A percentile compares a stretch with the other conserved stretches of the same genome.
phyloP scores from a whole-genome alignment of 1,140 invertebrate species.

The Ladona fulva region DNA sequence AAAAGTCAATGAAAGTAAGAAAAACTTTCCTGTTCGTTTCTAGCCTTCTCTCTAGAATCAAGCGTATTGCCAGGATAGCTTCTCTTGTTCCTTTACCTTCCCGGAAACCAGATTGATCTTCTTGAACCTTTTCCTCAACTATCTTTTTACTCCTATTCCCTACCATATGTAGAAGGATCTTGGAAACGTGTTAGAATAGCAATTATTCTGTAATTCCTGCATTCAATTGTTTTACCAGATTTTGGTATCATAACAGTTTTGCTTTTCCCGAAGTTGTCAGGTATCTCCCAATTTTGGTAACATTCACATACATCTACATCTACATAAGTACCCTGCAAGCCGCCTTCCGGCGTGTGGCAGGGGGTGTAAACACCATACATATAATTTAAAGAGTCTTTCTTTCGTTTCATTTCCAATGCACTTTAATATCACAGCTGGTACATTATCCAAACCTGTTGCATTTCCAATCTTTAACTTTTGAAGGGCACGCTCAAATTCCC shows the following conservation, averaged over 20 bases:
- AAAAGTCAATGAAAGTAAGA: conserved; percentile 15
- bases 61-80: too few species aligned
- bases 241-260: conserved; percentile 19
- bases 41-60: conserved; percentile 18
- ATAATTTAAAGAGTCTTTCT: conserved; percentile 16
- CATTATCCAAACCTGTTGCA: not conserved
- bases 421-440: conserved; percentile 19
- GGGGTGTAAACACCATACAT: conserved; percentile 14
- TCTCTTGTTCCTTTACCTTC: too few species aligned
- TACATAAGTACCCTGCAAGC: too few species aligned
- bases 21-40: conserved; percentile 15
- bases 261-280: too few species aligned
- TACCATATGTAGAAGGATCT: too few species aligned
- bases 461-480: not conserved
- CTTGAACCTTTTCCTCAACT: too few species aligned
- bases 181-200: conserved; percentile 2
- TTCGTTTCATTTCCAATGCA: conserved; percentile 14
- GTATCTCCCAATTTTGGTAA: too few species aligned
- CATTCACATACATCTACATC: too few species aligned
- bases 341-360: too few species aligned
- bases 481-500: not conserved
- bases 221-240: conserved; percentile 18
- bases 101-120: too few species aligned
- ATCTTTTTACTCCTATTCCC: too few species aligned
- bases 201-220: conserved; percentile 17